Percentiles rank a stretch among this genome's conserved stretches.
Evolutionary conservation across 1,140 invertebrate genomes (phyloP).

Genomic region (Scylla paramamosain): DNA sequence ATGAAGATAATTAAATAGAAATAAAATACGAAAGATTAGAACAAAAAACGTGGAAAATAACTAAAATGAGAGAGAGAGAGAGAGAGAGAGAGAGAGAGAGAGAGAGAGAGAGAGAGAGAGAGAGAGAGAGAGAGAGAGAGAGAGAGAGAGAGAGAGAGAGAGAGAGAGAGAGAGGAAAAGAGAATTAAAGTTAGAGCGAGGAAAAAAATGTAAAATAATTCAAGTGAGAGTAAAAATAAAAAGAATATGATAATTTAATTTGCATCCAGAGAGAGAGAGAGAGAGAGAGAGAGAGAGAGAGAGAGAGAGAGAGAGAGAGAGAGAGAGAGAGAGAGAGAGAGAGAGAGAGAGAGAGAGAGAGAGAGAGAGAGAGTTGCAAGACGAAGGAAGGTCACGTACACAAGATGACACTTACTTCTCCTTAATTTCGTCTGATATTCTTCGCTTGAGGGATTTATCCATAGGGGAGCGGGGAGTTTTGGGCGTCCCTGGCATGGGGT

Average conservation of each 20-base stretch:
- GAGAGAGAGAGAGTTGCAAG: background rate
- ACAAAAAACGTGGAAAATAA: no score
- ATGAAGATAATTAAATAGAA: background rate
- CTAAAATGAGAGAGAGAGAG: background rate
- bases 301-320: slow-evolving; percentile 44
- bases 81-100: slow-evolving; percentile 41
- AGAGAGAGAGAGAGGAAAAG: slow-evolving; percentile 29
- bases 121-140: background rate
- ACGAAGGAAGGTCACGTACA: background rate
- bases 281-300: slow-evolving; percentile 47
- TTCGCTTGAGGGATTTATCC: slow-evolving; percentile 62
- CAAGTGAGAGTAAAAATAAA: background rate
- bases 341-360: slow-evolving; percentile 30
- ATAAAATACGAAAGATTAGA: background rate
- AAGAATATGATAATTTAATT: no score
- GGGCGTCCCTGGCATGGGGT: background rate
- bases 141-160: slow-evolving; percentile 41
- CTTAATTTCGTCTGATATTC: slow-evolving; percentile 60
- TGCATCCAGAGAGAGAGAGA: slow-evolving; percentile 33
- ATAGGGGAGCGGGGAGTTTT: slow-evolving; percentile 50
- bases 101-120: slow-evolving; percentile 42
- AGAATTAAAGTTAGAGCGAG: slow-evolving; percentile 17
- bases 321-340: slow-evolving; percentile 30
- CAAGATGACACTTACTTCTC: slow-evolving; percentile 48
- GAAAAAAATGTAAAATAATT: no score